These are phyloP conservation scores for Periphyllus acericola DNA, from an alignment of 2,888 invertebrate species.

Conservation along the genomic window DNA sequence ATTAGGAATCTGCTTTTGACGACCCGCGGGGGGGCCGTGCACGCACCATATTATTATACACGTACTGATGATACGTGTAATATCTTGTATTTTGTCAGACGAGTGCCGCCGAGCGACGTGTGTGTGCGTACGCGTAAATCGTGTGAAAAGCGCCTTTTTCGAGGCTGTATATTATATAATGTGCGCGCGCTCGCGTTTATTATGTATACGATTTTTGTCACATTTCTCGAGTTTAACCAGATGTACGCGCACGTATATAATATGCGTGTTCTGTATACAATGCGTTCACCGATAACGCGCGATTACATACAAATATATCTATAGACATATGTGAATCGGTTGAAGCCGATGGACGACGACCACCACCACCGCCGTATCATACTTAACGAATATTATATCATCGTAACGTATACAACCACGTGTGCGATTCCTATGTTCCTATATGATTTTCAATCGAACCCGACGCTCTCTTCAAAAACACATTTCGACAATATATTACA, in stretches of 20 bases:
- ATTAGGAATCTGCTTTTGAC: no score
- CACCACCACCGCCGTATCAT: background rate
- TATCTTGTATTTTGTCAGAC: background rate
- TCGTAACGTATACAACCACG: background rate
- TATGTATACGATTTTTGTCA: slow-evolving; percentile 6
- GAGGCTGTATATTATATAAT: background rate
- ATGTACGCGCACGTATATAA: no score
- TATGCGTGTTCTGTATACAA: background rate
- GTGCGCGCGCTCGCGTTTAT: background rate
- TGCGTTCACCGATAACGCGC: no score
- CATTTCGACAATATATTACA: background rate
- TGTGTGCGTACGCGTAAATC: background rate
- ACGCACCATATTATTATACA: no score
- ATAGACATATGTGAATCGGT: background rate
- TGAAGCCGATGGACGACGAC: background rate
- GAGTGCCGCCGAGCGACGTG: background rate
- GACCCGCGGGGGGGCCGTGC: background rate
- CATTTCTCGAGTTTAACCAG: slow-evolving; percentile 19
- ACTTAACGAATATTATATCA: background rate
- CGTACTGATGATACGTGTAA: background rate
- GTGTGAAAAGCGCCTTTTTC: background rate
- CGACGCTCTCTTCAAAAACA: background rate
- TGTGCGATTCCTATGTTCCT: background rate
- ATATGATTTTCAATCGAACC: background rate
- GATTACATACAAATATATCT: background rate